Conservation (phyloP, 2,797 vertebrate species). For the Melanotaenia trifasciata region DNA sequence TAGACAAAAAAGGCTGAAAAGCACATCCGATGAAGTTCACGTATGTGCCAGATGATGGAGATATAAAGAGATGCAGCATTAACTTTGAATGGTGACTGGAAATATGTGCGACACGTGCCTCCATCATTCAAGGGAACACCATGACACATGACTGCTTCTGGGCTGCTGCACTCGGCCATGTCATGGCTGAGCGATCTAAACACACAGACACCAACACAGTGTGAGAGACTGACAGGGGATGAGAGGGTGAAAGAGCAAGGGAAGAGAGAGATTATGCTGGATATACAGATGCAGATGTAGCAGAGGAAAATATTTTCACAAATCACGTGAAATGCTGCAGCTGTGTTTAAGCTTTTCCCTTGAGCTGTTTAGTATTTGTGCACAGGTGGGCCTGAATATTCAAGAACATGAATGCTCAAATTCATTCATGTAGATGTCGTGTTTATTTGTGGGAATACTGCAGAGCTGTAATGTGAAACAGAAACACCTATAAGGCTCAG, state of each 20-base stretch:
- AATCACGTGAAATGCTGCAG: constrained; percentile 2
- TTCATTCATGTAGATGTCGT: neutral
- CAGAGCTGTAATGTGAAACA: neutral
- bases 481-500: neutral
- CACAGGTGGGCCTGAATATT: constrained; percentile 25
- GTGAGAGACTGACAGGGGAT: constrained; percentile 29
- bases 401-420: constrained; percentile 15
- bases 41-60: neutral
- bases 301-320: neutral
- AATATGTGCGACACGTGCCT: constrained; percentile 62
- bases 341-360: constrained; percentile 1
- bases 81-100: constrained; percentile 32
- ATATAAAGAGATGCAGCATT: constrained; percentile 24
- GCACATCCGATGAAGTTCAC: neutral
- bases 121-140: constrained; percentile 38
- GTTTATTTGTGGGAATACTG: neutral
- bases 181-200: constrained; percentile 40
- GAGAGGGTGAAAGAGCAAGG: constrained; percentile 7
- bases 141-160: constrained; percentile 55
- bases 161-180: constrained; percentile 58
- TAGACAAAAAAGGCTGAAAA: constrained; percentile 18
- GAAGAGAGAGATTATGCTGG: neutral
- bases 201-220: constrained; percentile 20
- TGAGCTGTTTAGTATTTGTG: constrained; percentile 14
- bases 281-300: neutral